Percentiles rank a stretch among this genome's conserved stretches.
Evolutionary conservation across 2,888 invertebrate genomes (phyloP).

Genomic region (Diabrotica balteata): DNA sequence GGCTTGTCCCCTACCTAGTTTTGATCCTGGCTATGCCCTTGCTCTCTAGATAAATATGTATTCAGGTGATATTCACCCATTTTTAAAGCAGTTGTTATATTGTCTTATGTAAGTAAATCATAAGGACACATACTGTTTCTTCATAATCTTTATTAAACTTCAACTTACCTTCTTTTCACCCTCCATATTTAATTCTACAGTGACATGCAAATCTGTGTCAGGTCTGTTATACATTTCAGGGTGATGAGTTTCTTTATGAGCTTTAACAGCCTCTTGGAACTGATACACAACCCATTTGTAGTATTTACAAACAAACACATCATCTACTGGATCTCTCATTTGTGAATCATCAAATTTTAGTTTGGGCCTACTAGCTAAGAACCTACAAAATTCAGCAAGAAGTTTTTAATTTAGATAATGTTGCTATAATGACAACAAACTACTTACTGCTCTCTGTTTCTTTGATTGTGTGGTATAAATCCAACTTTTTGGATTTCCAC

Average conservation of each 20-base stretch:
- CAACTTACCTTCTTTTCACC: slow-evolving; percentile 69
- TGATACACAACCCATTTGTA: slow-evolving; percentile 70
- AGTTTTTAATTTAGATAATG: background rate
- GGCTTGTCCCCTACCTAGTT: background rate
- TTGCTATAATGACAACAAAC: no score
- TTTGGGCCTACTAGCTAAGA: slow-evolving; percentile 59
- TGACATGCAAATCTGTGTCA: slow-evolving; percentile 72
- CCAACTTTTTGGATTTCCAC: slow-evolving; percentile 77
- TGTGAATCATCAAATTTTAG: slow-evolving; percentile 69
- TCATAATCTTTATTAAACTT: slow-evolving; percentile 8
- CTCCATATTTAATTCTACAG: slow-evolving; percentile 82
- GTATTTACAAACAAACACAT: slow-evolving; percentile 69
- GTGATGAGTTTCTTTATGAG: slow-evolving; percentile 82
- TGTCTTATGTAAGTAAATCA: no score
- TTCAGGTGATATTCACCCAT: no score
- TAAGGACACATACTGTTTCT: no score
- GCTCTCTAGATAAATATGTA: background rate
- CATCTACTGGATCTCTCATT: slow-evolving; percentile 66
- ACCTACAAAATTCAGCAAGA: slow-evolving; percentile 48
- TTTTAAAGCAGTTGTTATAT: no score
- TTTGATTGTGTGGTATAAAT: slow-evolving; percentile 75
- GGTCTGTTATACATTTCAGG: slow-evolving; percentile 83
- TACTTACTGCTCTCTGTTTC: slow-evolving; percentile 65
- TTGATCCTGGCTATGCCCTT: background rate
- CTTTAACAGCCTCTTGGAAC: slow-evolving; percentile 77